phyloP scores from a whole-genome alignment of 1,140 invertebrate genomes.

The Gryon sp. region DNA sequence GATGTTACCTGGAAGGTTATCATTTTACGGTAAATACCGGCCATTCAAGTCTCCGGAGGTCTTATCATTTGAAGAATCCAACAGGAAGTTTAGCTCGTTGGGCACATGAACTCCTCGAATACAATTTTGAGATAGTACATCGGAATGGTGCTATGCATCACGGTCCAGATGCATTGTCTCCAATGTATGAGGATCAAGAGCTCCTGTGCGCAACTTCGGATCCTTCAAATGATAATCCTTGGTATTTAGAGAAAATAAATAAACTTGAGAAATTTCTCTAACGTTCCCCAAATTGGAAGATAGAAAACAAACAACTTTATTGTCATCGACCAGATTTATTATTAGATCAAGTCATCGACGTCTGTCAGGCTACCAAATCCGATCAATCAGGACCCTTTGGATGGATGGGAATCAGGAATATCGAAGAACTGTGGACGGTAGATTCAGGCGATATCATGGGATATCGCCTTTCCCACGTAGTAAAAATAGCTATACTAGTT shows the following conservation, averaged over 20 bases:
- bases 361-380: not conserved
- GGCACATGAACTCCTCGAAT: not conserved
- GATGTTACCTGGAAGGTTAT: conserved; percentile 6
- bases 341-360: not conserved
- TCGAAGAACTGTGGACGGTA: not conserved
- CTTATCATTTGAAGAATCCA: not conserved
- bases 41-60: not conserved
- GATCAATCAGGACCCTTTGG: not conserved
- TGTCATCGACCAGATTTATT: not conserved
- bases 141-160: not conserved
- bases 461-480: too few relatives aligned
- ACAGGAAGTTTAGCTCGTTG: not conserved
- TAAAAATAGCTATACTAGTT: too few relatives aligned
- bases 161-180: not conserved
- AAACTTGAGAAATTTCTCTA: not conserved
- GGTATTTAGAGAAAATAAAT: not conserved
- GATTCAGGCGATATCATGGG: not conserved
- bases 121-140: not conserved
- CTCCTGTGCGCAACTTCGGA: not conserved
- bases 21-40: not conserved
- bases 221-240: not conserved
- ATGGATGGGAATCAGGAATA: not conserved
- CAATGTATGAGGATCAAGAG: not conserved
- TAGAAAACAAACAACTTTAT: not conserved
- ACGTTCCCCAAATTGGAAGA: not conserved